Percentiles rank a stretch among this genome's conserved stretches.
Evolutionary conservation across 37 sponge, comb jelly and placozoan genomes (phyloP).

Genomic region (Halichondria panicea): DNA sequence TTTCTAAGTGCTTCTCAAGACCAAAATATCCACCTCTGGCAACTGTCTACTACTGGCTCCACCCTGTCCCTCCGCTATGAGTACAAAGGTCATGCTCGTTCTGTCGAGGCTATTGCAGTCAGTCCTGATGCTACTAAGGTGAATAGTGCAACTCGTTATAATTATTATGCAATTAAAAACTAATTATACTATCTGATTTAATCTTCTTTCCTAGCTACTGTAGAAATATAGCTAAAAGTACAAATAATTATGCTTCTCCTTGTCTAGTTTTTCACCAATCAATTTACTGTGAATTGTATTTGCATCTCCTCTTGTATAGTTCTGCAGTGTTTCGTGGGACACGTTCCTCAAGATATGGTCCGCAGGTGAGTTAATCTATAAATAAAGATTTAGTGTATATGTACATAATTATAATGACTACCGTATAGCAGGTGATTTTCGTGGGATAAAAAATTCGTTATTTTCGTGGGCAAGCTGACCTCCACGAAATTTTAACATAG

Average conservation of each 20-base stretch:
- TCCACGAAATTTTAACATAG: too few species aligned
- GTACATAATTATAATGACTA: neutral
- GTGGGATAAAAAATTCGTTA: too few species aligned
- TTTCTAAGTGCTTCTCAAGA: conserved; percentile 85
- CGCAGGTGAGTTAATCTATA: conserved; percentile 1
- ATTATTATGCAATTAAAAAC: too few species aligned
- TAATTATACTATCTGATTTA: too few species aligned
- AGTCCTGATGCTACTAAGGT: conserved; percentile 41
- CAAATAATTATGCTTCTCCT: neutral
- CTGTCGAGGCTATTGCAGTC: conserved; percentile 71
- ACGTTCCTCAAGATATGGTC: conserved; percentile 79
- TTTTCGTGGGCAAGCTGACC: too few species aligned
- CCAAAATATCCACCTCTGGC: conserved; percentile 66
- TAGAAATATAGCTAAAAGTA: too few species aligned
- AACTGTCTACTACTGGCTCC: neutral
- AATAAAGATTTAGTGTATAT: neutral
- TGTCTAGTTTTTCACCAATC: too few species aligned
- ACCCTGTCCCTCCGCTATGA: neutral
- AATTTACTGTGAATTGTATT: too few species aligned
- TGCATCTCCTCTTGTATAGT: conserved; percentile 29
- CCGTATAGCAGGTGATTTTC: too few species aligned
- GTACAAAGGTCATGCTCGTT: conserved; percentile 81
- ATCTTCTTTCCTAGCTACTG: too few species aligned
- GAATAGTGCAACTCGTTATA: too few species aligned
- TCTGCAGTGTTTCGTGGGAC: conserved; percentile 83